Conservation (phyloP, 2,797 vertebrate species). For the Micrastur ruficollis region DNA sequence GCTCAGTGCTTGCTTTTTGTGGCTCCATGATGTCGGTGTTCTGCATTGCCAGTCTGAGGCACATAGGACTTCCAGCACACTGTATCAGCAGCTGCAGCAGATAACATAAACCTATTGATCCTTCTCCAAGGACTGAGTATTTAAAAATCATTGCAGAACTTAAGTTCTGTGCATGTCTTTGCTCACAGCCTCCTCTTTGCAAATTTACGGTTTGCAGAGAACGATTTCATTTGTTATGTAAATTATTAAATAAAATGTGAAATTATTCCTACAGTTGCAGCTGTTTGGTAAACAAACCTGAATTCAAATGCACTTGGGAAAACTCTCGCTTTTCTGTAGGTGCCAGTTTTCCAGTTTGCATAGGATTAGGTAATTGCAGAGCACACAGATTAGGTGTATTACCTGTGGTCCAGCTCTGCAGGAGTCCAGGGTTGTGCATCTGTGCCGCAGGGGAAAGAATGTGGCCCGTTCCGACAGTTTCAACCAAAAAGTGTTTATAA, state of each 20-base stretch:
- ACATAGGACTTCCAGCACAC: neutral
- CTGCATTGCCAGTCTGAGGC: neutral
- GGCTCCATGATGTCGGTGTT: fast-evolving
- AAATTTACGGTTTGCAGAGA: neutral
- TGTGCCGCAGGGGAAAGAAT: neutral
- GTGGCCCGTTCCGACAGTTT: neutral
- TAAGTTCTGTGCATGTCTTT: neutral
- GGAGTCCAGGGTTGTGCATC: neutral
- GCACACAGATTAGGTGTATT: neutral
- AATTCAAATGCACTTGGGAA: neutral
- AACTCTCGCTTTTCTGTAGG: neutral
- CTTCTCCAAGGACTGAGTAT: neutral
- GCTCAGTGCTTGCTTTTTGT: neutral
- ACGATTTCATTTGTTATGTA: neutral
- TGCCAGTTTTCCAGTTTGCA: neutral
- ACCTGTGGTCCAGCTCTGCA: neutral
- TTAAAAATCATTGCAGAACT: neutral
- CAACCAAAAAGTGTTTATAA: neutral
- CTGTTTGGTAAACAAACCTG: neutral
- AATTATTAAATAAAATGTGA: neutral
- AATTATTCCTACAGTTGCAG: neutral
- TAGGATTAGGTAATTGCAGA: neutral
- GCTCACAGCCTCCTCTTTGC: neutral
- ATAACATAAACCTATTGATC: neutral
- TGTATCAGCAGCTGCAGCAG: neutral